phyloP scores from a whole-genome alignment of 37 sponge, comb jelly and placozoan species.

The Spongilla lacustris region DNA sequence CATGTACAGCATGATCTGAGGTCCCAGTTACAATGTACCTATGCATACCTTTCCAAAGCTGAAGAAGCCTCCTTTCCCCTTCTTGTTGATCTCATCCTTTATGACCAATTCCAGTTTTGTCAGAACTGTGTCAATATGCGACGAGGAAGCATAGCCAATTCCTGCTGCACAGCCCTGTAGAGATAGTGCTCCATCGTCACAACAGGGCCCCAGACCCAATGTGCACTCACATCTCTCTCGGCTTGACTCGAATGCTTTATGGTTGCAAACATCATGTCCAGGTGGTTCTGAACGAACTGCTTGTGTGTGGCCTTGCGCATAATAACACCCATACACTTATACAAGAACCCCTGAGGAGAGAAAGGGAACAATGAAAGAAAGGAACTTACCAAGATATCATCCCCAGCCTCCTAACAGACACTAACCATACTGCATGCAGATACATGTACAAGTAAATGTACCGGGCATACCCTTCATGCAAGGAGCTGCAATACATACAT shows the following conservation, averaged over 20 bases:
- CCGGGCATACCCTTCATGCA: too few species aligned
- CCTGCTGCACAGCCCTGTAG: conserved; percentile 91
- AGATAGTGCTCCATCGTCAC: not conserved
- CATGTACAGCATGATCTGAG: not conserved
- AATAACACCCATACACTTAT: conserved; percentile 92
- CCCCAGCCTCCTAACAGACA: too few species aligned
- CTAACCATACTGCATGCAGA: too few species aligned
- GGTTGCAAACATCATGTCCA: conserved; percentile 84
- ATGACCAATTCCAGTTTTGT: conserved; percentile 85
- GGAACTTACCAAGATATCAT: too few species aligned
- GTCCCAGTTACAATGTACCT: too few species aligned
- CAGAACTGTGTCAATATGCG: conserved; percentile 86
- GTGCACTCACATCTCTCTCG: conserved; percentile 84
- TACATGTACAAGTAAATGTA: not conserved
- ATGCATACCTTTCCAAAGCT: conserved; percentile 74
- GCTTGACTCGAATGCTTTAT: conserved; percentile 86
- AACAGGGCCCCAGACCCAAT: not conserved
- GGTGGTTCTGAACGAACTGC: conserved; percentile 84
- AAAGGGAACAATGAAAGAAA: not conserved
- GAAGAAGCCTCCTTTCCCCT: conserved; percentile 84
- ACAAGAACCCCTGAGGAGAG: conserved; percentile 77
- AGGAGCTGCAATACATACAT: too few species aligned
- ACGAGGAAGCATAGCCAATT: conserved; percentile 84
- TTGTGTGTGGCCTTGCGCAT: conserved; percentile 87
- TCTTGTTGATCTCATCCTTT: conserved; percentile 85